Percentiles rank a stretch among this genome's conserved stretches.
Evolutionary conservation across 2,888 invertebrate species (phyloP).

Genomic region (Anthophora plumipes): DNA sequence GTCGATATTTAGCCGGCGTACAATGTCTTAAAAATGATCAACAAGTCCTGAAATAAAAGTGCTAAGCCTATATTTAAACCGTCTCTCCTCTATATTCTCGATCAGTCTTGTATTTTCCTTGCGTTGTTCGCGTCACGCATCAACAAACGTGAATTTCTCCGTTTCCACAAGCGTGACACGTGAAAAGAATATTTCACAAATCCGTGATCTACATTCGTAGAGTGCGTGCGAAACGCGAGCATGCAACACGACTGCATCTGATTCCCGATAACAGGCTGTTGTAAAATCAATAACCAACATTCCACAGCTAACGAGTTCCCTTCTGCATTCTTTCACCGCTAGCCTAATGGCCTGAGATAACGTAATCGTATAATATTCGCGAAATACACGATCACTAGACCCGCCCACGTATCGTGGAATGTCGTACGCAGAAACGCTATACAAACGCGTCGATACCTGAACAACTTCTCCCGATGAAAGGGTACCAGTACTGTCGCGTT

Average conservation of each 20-base stretch:
- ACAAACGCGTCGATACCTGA: slow-evolving; percentile 2
- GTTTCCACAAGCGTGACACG: neutral
- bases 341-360: slow-evolving; percentile 57
- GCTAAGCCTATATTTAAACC: too few species aligned
- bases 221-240: slow-evolving; percentile 5
- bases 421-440: slow-evolving; percentile 40
- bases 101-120: too few species aligned
- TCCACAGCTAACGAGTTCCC: slow-evolving; percentile 65
- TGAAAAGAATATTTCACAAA: neutral
- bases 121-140: neutral
- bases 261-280: slow-evolving; percentile 44
- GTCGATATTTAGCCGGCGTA: too few species aligned
- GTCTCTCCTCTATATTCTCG: too few species aligned
- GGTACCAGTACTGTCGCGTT: too few species aligned
- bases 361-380: slow-evolving; percentile 68
- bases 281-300: slow-evolving; percentile 65
- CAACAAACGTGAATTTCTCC: neutral
- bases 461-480: slow-evolving; percentile 40
- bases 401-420: slow-evolving; percentile 63
- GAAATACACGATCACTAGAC: slow-evolving; percentile 55
- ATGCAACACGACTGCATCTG: slow-evolving; percentile 23
- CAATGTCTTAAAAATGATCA: too few species aligned
- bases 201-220: neutral
- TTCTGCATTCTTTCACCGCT: slow-evolving; percentile 59
- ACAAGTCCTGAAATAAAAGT: too few species aligned